A percentile compares a stretch with the other conserved stretches of the same genome.
phyloP scores from a whole-genome alignment of 2,888 invertebrate species.

The Enoplolaimus lenunculus region DNA sequence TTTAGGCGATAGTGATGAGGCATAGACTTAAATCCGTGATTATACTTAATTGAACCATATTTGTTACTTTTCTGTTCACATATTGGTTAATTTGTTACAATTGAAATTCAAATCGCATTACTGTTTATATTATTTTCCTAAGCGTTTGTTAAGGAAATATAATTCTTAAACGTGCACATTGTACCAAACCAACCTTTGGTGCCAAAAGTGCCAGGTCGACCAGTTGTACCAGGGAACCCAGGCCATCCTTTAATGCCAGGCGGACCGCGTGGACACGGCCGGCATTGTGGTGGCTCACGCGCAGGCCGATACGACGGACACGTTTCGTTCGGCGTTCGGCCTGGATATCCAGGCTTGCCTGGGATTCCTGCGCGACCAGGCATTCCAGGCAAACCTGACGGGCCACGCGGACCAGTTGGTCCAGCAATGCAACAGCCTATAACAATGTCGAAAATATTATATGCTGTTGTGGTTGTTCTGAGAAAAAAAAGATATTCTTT shows the following conservation, averaged over 20 bases:
- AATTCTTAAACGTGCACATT: not conserved
- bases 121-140: too few species aligned
- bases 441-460: constrained; percentile 11
- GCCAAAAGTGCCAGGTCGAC: constrained; percentile 35
- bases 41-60: too few species aligned
- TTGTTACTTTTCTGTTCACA: too few species aligned
- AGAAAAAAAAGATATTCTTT: too few species aligned
- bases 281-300: constrained; percentile 33
- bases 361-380: constrained; percentile 35
- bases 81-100: too few species aligned
- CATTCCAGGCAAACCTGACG: constrained; percentile 33
- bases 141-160: not conserved
- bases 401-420: constrained; percentile 37
- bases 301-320: constrained; percentile 35
- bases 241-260: constrained; percentile 40
- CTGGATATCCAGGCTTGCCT: constrained; percentile 36
- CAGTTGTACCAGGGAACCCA: constrained; percentile 38
- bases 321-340: constrained; percentile 38
- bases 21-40: too few species aligned
- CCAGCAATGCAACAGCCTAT: constrained; percentile 32
- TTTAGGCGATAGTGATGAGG: too few species aligned
- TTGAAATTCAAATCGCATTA: too few species aligned
- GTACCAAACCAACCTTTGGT: constrained; percentile 29
- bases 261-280: constrained; percentile 34
- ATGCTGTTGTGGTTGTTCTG: too few species aligned